Percentiles rank a stretch among this genome's conserved stretches.
These are phyloP conservation scores for Dromiciops gliroides DNA, from an alignment of 2,113 vertebrate genomes.

Conservation along the genomic window DNA sequence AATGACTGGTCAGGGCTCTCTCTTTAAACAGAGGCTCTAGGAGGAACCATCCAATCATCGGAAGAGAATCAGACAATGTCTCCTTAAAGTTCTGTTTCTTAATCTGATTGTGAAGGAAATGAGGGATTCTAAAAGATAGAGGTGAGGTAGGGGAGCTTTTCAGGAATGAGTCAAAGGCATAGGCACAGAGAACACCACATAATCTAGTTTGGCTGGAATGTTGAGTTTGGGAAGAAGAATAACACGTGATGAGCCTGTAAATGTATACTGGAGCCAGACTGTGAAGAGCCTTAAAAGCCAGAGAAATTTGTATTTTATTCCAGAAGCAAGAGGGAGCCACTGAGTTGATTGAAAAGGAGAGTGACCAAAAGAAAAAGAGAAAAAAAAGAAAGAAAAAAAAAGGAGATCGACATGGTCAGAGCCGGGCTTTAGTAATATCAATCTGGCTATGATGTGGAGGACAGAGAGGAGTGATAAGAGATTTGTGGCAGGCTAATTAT, in stretches of 20 bases:
- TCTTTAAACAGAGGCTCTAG: neutral
- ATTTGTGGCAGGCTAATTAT: neutral
- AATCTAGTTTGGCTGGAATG: neutral
- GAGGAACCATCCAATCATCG: neutral
- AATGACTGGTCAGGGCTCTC: neutral
- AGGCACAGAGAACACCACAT: neutral
- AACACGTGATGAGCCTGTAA: neutral
- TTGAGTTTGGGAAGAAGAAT: neutral
- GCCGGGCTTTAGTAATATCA: neutral
- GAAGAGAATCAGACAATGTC: neutral
- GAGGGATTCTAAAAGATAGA: neutral
- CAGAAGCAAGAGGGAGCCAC: neutral
- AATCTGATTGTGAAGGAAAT: neutral
- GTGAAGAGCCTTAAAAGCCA: neutral
- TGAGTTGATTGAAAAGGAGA: neutral
- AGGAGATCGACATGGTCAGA: neutral
- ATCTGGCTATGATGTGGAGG: neutral
- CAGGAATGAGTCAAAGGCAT: neutral
- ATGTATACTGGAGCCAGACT: neutral
- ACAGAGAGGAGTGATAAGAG: neutral
- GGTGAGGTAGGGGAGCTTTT: neutral
- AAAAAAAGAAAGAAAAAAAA: no score
- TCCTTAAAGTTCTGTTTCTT: neutral
- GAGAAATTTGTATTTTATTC: neutral
- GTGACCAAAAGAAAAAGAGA: no score